Percentiles rank a stretch among this genome's conserved stretches.
Conservation (phyloP, 2,113 vertebrate genomes). For the Dicrurus megarhynchus region DNA sequence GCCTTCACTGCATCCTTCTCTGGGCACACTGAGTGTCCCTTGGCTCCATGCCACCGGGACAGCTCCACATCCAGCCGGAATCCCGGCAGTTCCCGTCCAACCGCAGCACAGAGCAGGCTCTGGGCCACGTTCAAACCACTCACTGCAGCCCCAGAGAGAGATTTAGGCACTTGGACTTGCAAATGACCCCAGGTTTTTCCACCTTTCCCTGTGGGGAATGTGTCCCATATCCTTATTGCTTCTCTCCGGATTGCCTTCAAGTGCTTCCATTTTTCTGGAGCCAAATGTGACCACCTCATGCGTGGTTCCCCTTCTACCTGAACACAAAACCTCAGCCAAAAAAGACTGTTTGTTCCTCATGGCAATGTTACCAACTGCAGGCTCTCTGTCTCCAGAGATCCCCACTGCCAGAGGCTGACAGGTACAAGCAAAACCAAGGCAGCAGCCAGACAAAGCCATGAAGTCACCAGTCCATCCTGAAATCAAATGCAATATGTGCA, state of each 20-base stretch:
- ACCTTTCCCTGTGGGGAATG: not conserved
- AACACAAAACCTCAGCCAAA: not conserved
- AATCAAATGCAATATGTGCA: not conserved
- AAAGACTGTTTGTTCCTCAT: not conserved
- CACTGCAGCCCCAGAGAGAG: not conserved
- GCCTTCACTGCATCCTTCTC: not conserved
- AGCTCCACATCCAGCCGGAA: not conserved
- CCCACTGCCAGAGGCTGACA: not conserved
- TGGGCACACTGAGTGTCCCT: not conserved
- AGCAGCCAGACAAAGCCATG: not conserved
- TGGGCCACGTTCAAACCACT: not conserved
- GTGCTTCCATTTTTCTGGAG: not conserved
- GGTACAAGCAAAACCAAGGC: not conserved
- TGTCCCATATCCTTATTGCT: not conserved
- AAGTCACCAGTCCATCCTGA: not conserved
- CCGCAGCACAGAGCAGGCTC: not conserved
- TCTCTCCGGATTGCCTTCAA: not conserved
- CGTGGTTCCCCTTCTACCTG: not conserved
- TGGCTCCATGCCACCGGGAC: not conserved
- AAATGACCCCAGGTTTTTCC: not conserved
- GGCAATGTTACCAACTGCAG: not conserved
- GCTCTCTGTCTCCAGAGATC: not conserved
- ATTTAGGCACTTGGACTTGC: not conserved
- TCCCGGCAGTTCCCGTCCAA: fast-evolving
- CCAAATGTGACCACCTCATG: not conserved